These are phyloP conservation scores for Hemaris fuciformis DNA, from an alignment of 2,888 invertebrate species.

Conservation along the genomic window DNA sequence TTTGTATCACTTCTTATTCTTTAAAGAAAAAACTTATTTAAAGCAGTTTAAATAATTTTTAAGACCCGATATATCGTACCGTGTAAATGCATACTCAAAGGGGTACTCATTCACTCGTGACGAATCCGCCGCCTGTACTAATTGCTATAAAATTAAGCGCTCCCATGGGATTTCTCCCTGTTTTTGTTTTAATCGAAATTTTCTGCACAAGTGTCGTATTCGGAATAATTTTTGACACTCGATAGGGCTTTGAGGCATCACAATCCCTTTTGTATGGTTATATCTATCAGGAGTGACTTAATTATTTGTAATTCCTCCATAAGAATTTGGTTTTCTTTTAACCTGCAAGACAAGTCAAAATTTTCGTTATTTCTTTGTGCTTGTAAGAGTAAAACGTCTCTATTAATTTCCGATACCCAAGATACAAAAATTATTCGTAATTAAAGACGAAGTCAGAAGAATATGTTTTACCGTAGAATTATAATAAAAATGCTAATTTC, in stretches of 20 bases:
- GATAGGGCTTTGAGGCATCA: not conserved
- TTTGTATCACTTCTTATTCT: not conserved
- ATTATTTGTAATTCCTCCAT: no score
- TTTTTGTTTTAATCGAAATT: conserved; percentile 74
- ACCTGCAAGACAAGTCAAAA: no score
- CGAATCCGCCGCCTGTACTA: conserved; percentile 76
- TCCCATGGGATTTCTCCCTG: conserved; percentile 63
- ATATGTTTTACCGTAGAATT: no score
- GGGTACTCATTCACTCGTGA: conserved; percentile 77
- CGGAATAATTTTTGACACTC: conserved; percentile 33
- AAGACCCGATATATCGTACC: conserved; percentile 21
- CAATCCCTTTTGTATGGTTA: not conserved
- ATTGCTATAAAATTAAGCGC: conserved; percentile 79
- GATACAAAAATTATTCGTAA: no score
- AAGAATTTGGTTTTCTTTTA: no score
- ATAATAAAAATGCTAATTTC: no score
- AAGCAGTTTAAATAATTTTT: no score
- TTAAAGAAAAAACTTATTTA: not conserved
- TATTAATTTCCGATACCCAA: no score
- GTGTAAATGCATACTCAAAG: conserved; percentile 49
- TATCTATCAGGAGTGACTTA: no score
- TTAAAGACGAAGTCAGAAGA: no score
- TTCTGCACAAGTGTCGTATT: conserved; percentile 44
- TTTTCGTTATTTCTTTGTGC: no score
- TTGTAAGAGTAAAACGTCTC: no score